These are phyloP conservation scores for Tachysurus vachellii DNA, from an alignment of 2,113 vertebrate species.

Conservation along the genomic window DNA sequence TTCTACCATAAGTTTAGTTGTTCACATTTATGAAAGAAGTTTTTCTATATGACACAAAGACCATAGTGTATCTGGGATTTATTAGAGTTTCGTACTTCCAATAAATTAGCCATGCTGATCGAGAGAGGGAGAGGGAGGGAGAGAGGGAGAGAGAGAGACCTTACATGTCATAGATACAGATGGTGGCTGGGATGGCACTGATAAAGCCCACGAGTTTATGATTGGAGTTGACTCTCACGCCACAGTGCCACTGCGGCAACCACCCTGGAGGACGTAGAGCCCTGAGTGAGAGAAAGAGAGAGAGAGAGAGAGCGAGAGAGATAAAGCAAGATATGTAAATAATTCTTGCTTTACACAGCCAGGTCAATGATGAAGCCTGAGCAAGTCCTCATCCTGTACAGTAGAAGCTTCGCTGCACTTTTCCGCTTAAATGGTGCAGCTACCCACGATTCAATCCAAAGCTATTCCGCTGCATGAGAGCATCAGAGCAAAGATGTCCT, in stretches of 20 bases:
- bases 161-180: conserved; percentile 94
- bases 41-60: not conserved
- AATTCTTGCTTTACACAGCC: not conserved
- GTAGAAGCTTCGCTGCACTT: too few species aligned
- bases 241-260: conserved; percentile 98
- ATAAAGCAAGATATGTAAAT: not conserved
- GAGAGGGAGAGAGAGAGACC: conserved; percentile 47
- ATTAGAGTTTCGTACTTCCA: not conserved
- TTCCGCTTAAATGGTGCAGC: too few species aligned
- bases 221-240: conserved; percentile 94
- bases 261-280: conserved; percentile 95
- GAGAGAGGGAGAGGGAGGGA: too few species aligned
- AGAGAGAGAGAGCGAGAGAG: conserved; percentile 34
- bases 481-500: too few species aligned
- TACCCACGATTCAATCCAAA: too few species aligned
- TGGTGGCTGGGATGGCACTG: conserved; percentile 93
- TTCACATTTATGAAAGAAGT: not conserved
- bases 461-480: too few species aligned
- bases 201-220: conserved; percentile 98
- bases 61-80: not conserved
- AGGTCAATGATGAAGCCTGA: not conserved
- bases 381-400: not conserved
- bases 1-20: too few species aligned
- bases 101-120: not conserved
- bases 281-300: conserved; percentile 68